Evolutionary conservation across 2,888 invertebrate genomes (phyloP), one percentile per base, ranked within the genome.

Genomic region (Notocelia uddmanniana): DNA sequence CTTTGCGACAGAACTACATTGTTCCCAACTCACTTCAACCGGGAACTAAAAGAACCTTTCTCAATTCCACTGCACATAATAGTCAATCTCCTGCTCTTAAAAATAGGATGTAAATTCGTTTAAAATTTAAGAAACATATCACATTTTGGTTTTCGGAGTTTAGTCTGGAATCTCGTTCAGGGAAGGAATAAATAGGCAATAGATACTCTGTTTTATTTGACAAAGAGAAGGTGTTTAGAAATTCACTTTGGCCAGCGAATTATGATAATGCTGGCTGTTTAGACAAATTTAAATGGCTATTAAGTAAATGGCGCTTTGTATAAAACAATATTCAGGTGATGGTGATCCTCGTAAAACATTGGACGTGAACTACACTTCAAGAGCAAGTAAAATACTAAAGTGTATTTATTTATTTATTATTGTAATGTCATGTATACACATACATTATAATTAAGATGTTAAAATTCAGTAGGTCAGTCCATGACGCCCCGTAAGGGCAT

Each of bases 201-300:
- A 64, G 19, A 48, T 19, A 67, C 6, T 55, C 41, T 48, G 67
- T 57, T 67, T 57, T 48, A 67, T 67, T 57, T 67, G 67, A 67
- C 67, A 67, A 5, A n/a, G n/a, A n/a, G 45, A 67, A 48, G 48
- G 68, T 55, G 55, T 68, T 59, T 68, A 68, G 68, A 68, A 68
- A 68, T 68, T 59, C 50, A 68, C 58, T 58, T 50, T n/a, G 31
- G 21, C 26, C 21, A 21, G 45, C 48, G 50, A 59, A 68, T 59
- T 59, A 68, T 50, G 48, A 68, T 34, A 59, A 18, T 41, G 57
- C 34, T 31, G 11, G 58, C 3, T 19, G 50, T 63, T 63, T 50
- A 31, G 62, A 63, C 62, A 31, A 50, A 50, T 50, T 63, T 63
- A 63, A 63, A 50, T 31, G 62, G 50, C 31, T 6, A 19, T 50